Conservation (phyloP, 64 coral and sea anemone genomes). For the Actinia equina region DNA sequence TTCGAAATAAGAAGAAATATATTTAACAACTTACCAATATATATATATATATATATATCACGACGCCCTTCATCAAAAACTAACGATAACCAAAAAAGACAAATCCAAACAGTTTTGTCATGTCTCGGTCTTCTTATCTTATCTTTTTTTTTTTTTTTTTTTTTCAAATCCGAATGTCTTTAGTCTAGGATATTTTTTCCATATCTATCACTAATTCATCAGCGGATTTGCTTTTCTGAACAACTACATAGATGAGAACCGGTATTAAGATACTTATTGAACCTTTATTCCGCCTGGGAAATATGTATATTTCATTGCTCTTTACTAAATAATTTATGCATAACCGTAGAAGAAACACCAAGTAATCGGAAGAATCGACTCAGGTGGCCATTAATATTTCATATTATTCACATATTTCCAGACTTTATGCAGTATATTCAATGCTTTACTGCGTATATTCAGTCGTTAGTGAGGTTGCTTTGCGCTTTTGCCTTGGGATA, state of each 20-base stretch:
- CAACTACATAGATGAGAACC: background rate
- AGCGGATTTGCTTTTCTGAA: background rate
- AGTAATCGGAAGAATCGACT: background rate
- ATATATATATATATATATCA: too few relatives aligned
- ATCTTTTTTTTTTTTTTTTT: too few relatives aligned
- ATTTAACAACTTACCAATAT: too few relatives aligned
- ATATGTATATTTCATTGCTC: background rate
- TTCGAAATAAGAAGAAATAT: too few relatives aligned
- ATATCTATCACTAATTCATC: background rate
- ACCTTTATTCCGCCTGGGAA: background rate
- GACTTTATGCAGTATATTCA: background rate
- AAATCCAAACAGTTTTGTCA: too few relatives aligned
- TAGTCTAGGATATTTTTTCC: background rate
- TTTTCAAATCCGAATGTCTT: too few relatives aligned
- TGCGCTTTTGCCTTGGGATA: background rate
- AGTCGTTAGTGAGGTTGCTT: background rate
- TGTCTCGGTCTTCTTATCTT: too few relatives aligned
- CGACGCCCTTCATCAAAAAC: too few relatives aligned
- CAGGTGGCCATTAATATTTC: background rate
- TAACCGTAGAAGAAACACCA: background rate
- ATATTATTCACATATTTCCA: background rate
- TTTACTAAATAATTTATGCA: conserved; percentile 1
- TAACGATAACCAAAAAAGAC: too few relatives aligned
- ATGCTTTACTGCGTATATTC: background rate
- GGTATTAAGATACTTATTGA: background rate